Base-by-base conservation (phyloP, 2,888 invertebrate genomes). In the Hirtodrosophila cameraria region DNA sequence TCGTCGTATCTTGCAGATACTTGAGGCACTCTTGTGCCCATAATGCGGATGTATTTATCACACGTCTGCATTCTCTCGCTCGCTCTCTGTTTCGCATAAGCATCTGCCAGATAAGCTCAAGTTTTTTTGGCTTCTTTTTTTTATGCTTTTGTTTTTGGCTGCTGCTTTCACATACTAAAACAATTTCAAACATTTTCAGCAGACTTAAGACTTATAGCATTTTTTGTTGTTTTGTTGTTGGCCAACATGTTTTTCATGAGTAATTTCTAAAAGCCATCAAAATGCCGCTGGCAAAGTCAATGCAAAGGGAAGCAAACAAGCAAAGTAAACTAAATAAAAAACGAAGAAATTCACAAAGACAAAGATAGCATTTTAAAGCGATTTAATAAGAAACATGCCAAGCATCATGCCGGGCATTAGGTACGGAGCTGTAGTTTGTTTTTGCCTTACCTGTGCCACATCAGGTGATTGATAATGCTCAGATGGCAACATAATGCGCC, bases 41-140 rank as follows among this genome's bases (percentile, higher is more conserved):
- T 82, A 80, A 84, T 83, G 86, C 86, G 86, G 86, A 86, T 80
- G 81, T 77, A 86, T 80, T 83, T 83, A 86, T 86, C 84, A 83
- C 86, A 80, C 86, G 86, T 83, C 81, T 65, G 77, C 70, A 67
- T 35, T 45, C 71, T 27, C 45, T 38, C 28, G 28, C 30, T 36
- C 36, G 23, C 27, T 18, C 38, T 62, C 57, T 27, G 25, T 59
- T 30, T 46, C 50, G 45, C 57, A 35, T 27, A 59, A 67, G 72
- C 75, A 85, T 79, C 83, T 79, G 67, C 55, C 49, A 76, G 84
- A 86, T 80, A 86, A 80, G 74, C 55, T 49, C 43, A 49, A 49
- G 50, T 53, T 71, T 58, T 58, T 41, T 28, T 20, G 23, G 12
- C 38, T 38, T 23, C 8, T 58, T 23, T 25, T 50, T 25, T 23